A percentile compares a stretch with the other conserved stretches of the same genome.
Conservation (phyloP, 2,888 invertebrate genomes). For the Danaus chrysippus region DNA sequence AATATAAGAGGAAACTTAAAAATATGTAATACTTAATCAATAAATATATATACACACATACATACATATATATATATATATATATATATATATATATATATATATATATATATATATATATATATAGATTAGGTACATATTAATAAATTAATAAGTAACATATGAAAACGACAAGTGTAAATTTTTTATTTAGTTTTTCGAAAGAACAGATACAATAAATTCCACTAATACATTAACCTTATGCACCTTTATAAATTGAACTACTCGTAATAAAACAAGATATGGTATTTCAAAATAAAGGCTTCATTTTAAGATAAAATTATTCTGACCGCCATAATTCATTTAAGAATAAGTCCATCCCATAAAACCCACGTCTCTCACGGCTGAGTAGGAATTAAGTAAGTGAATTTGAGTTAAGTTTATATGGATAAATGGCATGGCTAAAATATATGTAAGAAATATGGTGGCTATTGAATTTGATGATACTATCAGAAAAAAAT, state of each 20-base stretch:
- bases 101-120: no score
- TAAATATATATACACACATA: no score
- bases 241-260: neutral
- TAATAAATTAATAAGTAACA: no score
- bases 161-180: no score
- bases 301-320: conserved; percentile 30
- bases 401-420: conserved; percentile 15
- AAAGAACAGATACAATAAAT: no score
- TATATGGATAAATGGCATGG: conserved; percentile 18
- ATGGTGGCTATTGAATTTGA: conserved; percentile 12
- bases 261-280: conserved; percentile 40
- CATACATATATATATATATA: no score
- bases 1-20: no score
- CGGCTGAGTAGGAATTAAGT: conserved; percentile 19
- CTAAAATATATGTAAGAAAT: conserved; percentile 14
- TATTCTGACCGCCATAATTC: conserved; percentile 36
- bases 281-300: conserved; percentile 15
- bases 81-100: no score
- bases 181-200: no score
- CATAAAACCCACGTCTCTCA: conserved; percentile 9
- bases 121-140: no score
- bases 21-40: no score
- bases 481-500: neutral
- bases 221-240: no score
- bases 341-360: conserved; percentile 12